Evolutionary conservation across 2,113 vertebrate genomes (phyloP).

Genomic region (Myxocyprinus asiaticus): DNA sequence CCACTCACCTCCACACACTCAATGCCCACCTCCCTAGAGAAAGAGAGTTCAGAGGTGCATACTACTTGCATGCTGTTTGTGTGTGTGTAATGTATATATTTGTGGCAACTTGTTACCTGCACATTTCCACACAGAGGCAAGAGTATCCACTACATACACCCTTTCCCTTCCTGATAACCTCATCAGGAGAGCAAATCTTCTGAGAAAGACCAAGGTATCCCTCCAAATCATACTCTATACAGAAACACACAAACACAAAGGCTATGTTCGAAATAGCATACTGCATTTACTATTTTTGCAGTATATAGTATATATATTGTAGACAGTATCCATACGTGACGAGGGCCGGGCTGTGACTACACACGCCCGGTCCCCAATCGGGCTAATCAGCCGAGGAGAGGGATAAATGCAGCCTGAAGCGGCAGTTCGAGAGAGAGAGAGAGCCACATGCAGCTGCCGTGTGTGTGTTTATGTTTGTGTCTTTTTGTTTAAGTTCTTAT

Average conservation of each 20-base stretch:
- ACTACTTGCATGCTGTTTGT: not conserved
- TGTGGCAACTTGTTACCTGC: constrained; percentile 71
- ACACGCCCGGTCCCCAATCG: too few species aligned
- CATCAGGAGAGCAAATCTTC: constrained; percentile 72
- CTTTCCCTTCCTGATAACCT: constrained; percentile 72
- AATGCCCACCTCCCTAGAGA: constrained; percentile 70
- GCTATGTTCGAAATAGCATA: not conserved
- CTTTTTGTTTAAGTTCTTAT: too few species aligned
- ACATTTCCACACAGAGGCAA: constrained; percentile 76
- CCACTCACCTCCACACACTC: constrained; percentile 72
- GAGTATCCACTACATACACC: constrained; percentile 80
- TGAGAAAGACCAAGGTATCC: constrained; percentile 74
- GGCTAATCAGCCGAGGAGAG: too few species aligned
- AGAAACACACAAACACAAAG: not conserved
- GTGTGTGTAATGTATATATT: not conserved
- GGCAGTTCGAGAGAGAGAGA: too few species aligned
- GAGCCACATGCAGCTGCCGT: too few species aligned
- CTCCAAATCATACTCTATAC: constrained; percentile 72
- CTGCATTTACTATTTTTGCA: too few species aligned
- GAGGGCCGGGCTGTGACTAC: too few species aligned
- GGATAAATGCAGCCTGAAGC: too few species aligned
- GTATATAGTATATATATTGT: too few species aligned
- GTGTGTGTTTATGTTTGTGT: too few species aligned
- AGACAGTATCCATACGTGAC: too few species aligned
- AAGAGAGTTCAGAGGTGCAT: not conserved